These are phyloP conservation scores for Teleiodes luculella DNA, from an alignment of 2,888 invertebrate genomes.

Conservation along the genomic window DNA sequence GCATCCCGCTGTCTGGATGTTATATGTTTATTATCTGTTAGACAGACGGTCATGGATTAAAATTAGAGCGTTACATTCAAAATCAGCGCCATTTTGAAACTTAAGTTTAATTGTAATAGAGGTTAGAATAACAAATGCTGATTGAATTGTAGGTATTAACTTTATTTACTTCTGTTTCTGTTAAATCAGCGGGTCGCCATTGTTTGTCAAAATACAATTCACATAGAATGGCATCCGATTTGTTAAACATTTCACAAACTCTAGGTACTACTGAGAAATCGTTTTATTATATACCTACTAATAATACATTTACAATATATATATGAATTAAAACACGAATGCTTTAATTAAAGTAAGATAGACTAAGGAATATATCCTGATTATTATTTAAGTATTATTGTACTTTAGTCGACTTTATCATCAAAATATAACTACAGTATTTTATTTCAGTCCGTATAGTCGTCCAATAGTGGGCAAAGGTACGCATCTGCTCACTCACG, in stretches of 20 bases:
- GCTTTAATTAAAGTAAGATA: constrained; percentile 77
- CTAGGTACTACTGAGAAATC: constrained; percentile 16
- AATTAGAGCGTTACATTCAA: too few species aligned
- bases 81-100: too few species aligned
- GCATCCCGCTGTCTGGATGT: too few species aligned
- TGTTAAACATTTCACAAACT: constrained; percentile 28
- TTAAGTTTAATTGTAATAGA: constrained; percentile 31
- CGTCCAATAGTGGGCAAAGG: too few species aligned
- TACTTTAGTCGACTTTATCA: neutral
- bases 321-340: constrained; percentile 45
- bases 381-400: constrained; percentile 14
- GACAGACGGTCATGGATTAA: too few species aligned
- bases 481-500: too few species aligned
- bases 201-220: constrained; percentile 12
- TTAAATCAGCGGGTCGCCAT: constrained; percentile 10
- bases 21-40: too few species aligned
- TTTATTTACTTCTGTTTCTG: neutral
- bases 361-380: constrained; percentile 42
- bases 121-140: constrained; percentile 4
- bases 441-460: too few species aligned
- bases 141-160: neutral
- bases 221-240: constrained; percentile 25
- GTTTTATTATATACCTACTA: constrained; percentile 17
- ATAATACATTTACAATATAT: constrained; percentile 14
- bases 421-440: too few species aligned